Evolutionary conservation across 1,140 invertebrate genomes (phyloP).

Genomic region (Cyrtorhinus lividipennis): DNA sequence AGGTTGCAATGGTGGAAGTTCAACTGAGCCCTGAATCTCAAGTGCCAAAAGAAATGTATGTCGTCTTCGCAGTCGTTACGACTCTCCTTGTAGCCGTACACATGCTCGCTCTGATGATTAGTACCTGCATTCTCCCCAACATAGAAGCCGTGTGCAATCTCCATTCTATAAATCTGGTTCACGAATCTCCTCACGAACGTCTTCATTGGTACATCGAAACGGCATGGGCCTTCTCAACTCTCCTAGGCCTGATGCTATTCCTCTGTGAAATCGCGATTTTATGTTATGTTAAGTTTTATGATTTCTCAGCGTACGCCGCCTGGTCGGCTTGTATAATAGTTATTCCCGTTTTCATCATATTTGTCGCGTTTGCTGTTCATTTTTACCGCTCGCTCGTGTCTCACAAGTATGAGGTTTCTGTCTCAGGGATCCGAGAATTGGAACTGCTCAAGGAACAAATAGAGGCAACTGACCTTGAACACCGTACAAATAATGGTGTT

Average conservation of each 20-base stretch:
- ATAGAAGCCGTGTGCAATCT: conserved; percentile 80
- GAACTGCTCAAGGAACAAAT: conserved; percentile 75
- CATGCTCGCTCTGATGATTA: conserved; percentile 97
- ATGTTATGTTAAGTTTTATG: conserved; percentile 85
- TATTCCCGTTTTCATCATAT: conserved; percentile 78
- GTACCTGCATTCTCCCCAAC: conserved; percentile 92
- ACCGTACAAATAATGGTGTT: conserved; percentile 22
- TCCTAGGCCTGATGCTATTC: conserved; percentile 84
- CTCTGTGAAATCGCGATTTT: conserved; percentile 88
- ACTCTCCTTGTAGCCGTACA: conserved; percentile 93
- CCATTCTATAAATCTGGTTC: conserved; percentile 66
- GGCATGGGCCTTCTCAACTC: conserved; percentile 92
- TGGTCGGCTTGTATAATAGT: conserved; percentile 81
- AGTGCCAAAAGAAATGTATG: conserved; percentile 66
- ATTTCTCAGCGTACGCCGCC: conserved; percentile 52
- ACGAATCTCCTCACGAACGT: conserved; percentile 74
- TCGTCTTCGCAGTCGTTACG: conserved; percentile 89
- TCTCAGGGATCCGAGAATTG: conserved; percentile 65
- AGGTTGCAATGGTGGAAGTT: conserved; percentile 96
- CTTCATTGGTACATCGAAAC: conserved; percentile 93
- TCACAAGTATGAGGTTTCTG: conserved; percentile 77
- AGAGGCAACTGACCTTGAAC: conserved; percentile 44
- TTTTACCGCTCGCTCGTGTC: conserved; percentile 84
- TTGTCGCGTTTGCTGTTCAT: conserved; percentile 81
- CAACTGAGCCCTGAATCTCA: conserved; percentile 57